Conservation (phyloP, 2,113 vertebrate genomes). For the Anolis carolinensis region DNA sequence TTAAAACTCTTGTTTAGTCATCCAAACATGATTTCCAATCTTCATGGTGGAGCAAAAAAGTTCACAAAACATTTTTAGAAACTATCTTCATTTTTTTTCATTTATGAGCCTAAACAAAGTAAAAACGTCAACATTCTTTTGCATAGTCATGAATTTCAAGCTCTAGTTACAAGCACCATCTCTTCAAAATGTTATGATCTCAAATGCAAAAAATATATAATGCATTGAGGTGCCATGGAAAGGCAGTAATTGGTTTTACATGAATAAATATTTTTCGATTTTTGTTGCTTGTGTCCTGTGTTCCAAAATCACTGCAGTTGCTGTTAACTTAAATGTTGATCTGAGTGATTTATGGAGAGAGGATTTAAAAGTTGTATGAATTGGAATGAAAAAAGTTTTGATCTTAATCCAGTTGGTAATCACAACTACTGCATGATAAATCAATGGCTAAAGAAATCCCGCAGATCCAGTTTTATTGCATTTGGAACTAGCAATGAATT, state of each 20-base stretch:
- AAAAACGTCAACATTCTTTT: background rate
- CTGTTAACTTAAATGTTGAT: background rate
- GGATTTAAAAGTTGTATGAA: background rate
- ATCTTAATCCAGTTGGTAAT: background rate
- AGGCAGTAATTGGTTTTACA: too few relatives aligned
- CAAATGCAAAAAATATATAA: background rate
- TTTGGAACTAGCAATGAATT: background rate
- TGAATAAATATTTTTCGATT: background rate
- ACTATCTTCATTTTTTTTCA: background rate
- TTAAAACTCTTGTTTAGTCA: conserved; percentile 11
- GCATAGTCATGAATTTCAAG: background rate
- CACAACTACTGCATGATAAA: too few relatives aligned
- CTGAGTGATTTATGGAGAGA: background rate
- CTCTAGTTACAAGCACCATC: background rate
- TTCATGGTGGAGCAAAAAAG: background rate
- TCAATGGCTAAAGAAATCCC: too few relatives aligned
- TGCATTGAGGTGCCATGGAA: background rate
- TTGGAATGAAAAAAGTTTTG: background rate
- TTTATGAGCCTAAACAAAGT: background rate
- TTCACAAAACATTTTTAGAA: background rate
- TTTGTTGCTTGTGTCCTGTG: background rate
- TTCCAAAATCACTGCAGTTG: background rate
- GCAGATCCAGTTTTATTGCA: background rate
- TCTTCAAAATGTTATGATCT: background rate
- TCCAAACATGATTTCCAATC: background rate